phyloP scores from a whole-genome alignment of 2,113 vertebrate genomes.

The Crotalus viridis region DNA sequence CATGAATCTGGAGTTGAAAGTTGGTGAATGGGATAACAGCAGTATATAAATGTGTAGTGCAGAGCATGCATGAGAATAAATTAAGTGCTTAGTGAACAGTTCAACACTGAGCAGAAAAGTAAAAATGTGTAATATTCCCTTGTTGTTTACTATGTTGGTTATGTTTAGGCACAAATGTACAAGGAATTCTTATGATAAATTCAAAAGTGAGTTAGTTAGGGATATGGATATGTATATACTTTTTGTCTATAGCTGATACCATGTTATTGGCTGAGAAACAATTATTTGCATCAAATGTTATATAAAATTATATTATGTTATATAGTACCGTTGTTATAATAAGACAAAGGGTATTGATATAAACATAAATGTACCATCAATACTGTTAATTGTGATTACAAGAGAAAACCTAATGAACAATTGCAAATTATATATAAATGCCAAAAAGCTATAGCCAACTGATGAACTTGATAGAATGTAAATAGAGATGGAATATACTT shows the following conservation, averaged over 20 bases:
- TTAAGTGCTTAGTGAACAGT: not conserved
- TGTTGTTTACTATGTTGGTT: not conserved
- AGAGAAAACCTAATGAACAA: not conserved
- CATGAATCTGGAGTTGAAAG: not conserved
- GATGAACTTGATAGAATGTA: not conserved
- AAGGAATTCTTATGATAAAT: not conserved
- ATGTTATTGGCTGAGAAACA: not conserved
- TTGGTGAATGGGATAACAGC: not conserved
- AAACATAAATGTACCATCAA: not conserved
- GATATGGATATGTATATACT: not conserved
- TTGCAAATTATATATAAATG: not conserved
- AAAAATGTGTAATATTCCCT: not conserved
- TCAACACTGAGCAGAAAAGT: not conserved
- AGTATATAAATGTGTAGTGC: not conserved
- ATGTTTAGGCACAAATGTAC: not conserved
- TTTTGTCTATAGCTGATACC: not conserved
- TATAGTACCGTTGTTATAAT: not conserved
- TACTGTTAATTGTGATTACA: not conserved
- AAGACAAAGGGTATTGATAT: not conserved
- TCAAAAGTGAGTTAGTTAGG: not conserved
- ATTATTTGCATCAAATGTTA: not conserved
- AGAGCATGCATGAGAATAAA: not conserved
- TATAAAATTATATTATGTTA: not conserved
- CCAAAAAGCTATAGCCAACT: not conserved
- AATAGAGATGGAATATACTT: not conserved